Evolutionary conservation across 1,140 invertebrate species (phyloP), one percentile per base, ranked within the genome.

Genomic region (Halesus radiatus): DNA sequence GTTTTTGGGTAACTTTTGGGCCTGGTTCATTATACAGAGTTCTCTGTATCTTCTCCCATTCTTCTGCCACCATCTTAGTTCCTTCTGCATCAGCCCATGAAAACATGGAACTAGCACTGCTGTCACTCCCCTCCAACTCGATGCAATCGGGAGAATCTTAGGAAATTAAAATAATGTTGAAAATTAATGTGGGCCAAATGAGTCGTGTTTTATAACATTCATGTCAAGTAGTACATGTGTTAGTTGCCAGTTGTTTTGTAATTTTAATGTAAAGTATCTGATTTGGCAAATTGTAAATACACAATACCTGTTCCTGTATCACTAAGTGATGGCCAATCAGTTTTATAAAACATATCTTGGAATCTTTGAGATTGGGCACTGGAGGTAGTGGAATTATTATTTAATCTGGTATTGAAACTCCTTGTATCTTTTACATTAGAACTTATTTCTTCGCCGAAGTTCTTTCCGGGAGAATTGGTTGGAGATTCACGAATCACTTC

Each of bases 31-130:
- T 84, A 79, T 90, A 90, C 1, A 90, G 78, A 18, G 88, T 89
- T 76, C 88, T 86, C 80, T 90, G 87, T 79, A 90, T 89, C 53
- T 86, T 82, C n/a, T 87, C 87, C 89, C 89, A 90, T 83, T 90
- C 89, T 29, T 84, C 83, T 10, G 85, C 84, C 32, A 90, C 85
- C 22, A 76, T 82, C 79, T 84, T 87, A 0, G 88, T 86, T 2
- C 86, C 88, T 77, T 89, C 87, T 15, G 86, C 87, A 75, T 88
- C 89, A 53, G 85, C 89, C 64, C 87, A 85, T 15, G 85, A 85
- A 5, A 90, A 84, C 37, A 87, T 85, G 58, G 89, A 90, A 32
- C 89, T 88, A 16, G 88, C 84, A 84, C 89, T 90, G 73, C 88
- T 89, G 73, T 76, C 79, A 52, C 82, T 83, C 84, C 89, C 89